Evolutionary conservation across 1,140 invertebrate genomes (phyloP).

Genomic region (Lepidotrigona ventralis): DNA sequence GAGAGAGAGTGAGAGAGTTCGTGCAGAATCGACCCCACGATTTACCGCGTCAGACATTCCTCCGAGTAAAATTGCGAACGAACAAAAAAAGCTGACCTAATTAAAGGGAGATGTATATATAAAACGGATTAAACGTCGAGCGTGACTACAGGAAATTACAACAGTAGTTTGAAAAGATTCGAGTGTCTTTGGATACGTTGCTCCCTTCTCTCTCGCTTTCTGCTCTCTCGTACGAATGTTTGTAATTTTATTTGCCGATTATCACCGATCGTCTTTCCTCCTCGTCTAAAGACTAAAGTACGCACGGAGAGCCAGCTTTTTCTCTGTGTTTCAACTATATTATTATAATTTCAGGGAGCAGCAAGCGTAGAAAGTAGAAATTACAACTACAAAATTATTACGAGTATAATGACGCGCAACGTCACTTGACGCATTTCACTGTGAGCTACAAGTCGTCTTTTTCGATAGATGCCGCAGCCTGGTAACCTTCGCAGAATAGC

Average conservation of each 20-base stretch:
- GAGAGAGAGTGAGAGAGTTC: background rate
- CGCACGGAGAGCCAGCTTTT: background rate
- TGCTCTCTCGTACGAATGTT: background rate
- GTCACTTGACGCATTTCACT: background rate
- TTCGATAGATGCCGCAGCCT: background rate
- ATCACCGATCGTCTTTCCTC: too few relatives aligned
- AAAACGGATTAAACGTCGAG: conserved; percentile 18
- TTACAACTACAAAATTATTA: background rate
- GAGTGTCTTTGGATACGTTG: background rate
- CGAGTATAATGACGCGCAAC: background rate
- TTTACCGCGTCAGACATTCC: conserved; percentile 2
- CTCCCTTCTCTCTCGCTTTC: background rate
- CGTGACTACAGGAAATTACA: too few relatives aligned
- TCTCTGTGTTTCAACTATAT: background rate
- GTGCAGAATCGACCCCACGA: conserved; percentile 6
- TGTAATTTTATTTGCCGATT: background rate
- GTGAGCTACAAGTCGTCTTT: background rate
- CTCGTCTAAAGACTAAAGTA: background rate
- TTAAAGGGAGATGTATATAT: background rate
- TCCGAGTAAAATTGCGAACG: conserved; percentile 7
- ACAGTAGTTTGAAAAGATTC: background rate
- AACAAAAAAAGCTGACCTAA: conserved; percentile 10
- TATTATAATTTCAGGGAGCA: background rate
- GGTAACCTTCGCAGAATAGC: background rate
- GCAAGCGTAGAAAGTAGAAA: too few relatives aligned